Evolutionary conservation across 2,888 invertebrate species (phyloP), one percentile per base, ranked within the genome.

Genomic region (Melanophora roralis): DNA sequence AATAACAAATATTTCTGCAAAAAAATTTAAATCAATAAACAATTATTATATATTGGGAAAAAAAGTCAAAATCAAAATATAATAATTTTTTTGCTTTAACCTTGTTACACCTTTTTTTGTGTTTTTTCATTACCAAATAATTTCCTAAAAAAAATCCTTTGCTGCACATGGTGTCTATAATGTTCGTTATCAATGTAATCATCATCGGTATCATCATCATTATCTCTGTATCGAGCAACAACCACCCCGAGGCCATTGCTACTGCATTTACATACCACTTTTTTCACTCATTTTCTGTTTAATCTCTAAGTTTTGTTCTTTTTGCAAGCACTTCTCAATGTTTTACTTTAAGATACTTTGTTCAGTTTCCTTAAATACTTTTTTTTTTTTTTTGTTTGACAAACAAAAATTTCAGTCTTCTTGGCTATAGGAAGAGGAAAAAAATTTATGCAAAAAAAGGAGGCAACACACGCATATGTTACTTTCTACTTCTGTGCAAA

Each of bases 191-290:
- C 64, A 49, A 34, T 57, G 64, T 77, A 71, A 71, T 77, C 64
- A 77, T 80, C 68, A 59, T 79, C 75, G 62, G 75, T 75, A 72
- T 80, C 78, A 65, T 78, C 74, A 79, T 79, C 72, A 80, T 80
- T 73, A 80, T 80, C 72, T 80, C 69, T 80, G 73, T 76, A 80
- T 76, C 76, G 73, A 80, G 80, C 76, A 68, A 87, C 87, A 87
- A 88, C 86, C 88, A 86, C 87, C 87, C 82, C 84, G n/a, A 85
- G 88, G 87, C 86, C 83, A 87, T 86, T 86, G 88, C 87, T 88
- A 88, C 87, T 86, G 87, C 88, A 87, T 88, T 88, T 87, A 87
- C 87, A 87, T 87, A 81, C 78, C 75, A 49, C 19, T 21, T 71
- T 74, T 75, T 75, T 51, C 47, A 19, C 71, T 36, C 34, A 12